These are phyloP conservation scores for Steinernema khuongi DNA, from an alignment of 1,140 invertebrate genomes.

Conservation along the genomic window DNA sequence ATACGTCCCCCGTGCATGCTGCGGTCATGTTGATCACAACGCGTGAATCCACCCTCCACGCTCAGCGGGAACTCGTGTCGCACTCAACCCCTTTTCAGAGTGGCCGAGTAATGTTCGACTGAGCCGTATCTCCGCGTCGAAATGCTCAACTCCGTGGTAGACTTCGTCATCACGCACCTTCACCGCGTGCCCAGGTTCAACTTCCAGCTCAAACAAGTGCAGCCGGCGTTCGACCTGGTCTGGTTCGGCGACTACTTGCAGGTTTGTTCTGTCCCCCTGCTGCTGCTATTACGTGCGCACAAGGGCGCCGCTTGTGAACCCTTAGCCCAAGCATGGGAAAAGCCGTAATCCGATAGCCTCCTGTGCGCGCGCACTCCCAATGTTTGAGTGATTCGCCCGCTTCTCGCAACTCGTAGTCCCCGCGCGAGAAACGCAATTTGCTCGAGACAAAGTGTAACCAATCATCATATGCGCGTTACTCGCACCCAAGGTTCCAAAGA, in stretches of 20 bases:
- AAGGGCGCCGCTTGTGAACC: background rate
- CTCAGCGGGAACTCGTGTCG: too few species aligned
- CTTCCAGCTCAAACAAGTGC: background rate
- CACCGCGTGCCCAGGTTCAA: background rate
- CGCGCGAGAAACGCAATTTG: constrained; percentile 10
- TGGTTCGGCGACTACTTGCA: constrained; percentile 9
- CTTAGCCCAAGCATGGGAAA: background rate
- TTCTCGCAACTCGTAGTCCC: background rate
- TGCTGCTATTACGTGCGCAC: background rate
- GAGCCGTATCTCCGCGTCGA: background rate
- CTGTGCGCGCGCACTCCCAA: background rate
- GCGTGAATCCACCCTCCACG: too few species aligned
- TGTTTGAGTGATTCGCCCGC: background rate
- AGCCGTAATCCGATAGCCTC: background rate
- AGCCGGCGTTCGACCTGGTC: background rate
- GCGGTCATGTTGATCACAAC: too few species aligned
- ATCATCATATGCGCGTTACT: background rate
- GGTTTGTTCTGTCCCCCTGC: background rate
- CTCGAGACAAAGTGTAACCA: background rate
- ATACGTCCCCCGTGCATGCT: background rate
- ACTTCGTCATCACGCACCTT: background rate
- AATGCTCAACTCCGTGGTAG: background rate
- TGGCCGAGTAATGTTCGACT: background rate
- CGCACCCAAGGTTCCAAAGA: background rate
- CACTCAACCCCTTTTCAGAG: background rate